Percentiles rank a stretch among this genome's conserved stretches.
Evolutionary conservation across 2,888 invertebrate genomes (phyloP).

Genomic region (Petrophora chlorosata): DNA sequence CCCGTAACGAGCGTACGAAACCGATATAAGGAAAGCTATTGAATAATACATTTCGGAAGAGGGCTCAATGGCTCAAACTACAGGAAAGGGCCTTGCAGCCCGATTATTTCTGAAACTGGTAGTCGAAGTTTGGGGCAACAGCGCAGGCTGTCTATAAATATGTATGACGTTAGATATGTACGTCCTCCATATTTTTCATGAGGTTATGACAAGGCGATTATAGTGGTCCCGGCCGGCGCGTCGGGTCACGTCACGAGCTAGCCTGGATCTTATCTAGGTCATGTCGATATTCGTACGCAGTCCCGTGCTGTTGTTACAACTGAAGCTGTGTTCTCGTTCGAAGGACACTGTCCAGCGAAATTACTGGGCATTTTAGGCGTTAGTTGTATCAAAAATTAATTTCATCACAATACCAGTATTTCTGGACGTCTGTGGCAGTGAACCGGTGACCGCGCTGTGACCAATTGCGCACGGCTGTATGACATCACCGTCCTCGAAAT

Average conservation of each 20-base stretch:
- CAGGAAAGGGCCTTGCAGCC: neutral
- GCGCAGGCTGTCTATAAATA: slow-evolving; percentile 25
- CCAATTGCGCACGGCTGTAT: slow-evolving; percentile 33
- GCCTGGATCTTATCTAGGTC: slow-evolving; percentile 45
- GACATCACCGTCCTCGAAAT: slow-evolving; percentile 35
- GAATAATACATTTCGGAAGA: slow-evolving; percentile 10
- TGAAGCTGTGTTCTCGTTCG: neutral
- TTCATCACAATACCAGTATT: slow-evolving; percentile 4
- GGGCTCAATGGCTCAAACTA: neutral
- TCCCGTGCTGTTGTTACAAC: slow-evolving; percentile 32
- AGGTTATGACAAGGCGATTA: slow-evolving; percentile 24
- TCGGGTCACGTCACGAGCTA: slow-evolving; percentile 27
- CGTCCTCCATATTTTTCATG: slow-evolving; percentile 9
- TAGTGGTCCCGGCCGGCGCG: slow-evolving; percentile 31
- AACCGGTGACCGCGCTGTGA: slow-evolving; percentile 28
- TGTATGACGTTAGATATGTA: slow-evolving; percentile 8
- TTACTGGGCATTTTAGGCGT: too few species aligned
- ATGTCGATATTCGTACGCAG: slow-evolving; percentile 44
- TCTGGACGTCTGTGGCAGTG: slow-evolving; percentile 28
- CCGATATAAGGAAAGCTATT: slow-evolving; percentile 10
- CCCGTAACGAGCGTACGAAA: neutral
- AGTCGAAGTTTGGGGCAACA: slow-evolving; percentile 9
- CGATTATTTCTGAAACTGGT: neutral
- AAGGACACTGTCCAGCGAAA: too few species aligned
- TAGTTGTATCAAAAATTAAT: too few species aligned